Conservation (phyloP, 2,113 vertebrate genomes). For the Bothrops jararaca region DNA sequence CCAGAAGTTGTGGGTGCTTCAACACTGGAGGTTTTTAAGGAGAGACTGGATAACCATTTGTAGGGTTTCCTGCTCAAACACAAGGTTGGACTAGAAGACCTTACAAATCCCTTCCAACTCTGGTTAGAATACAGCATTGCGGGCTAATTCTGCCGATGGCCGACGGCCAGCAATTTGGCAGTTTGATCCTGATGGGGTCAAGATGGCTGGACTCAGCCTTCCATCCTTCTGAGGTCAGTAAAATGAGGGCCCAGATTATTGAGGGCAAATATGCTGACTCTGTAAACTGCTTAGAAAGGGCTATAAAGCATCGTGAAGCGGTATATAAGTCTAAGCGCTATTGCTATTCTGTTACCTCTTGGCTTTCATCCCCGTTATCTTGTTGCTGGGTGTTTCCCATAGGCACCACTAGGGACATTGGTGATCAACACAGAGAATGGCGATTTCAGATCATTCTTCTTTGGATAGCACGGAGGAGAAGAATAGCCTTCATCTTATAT, state of each 20-base stretch:
- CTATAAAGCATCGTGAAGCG: neutral
- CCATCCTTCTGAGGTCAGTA: neutral
- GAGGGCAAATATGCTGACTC: neutral
- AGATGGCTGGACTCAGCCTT: neutral
- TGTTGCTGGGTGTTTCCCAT: neutral
- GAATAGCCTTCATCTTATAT: too few relatives aligned
- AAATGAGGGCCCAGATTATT: neutral
- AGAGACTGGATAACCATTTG: neutral
- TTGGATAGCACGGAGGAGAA: neutral
- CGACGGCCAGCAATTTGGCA: too few relatives aligned
- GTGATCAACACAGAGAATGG: neutral
- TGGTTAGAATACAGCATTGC: neutral
- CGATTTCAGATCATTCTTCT: neutral
- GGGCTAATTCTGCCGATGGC: neutral
- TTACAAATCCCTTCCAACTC: neutral
- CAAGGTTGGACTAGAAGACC: neutral
- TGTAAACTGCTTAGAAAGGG: neutral
- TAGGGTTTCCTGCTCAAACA: neutral
- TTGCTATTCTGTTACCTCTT: neutral
- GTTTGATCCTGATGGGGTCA: neutral
- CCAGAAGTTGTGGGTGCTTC: neutral
- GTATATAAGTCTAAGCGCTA: neutral
- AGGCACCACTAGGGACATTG: neutral
- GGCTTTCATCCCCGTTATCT: neutral
- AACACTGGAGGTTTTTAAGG: too few relatives aligned